Evolutionary conservation across 2,113 vertebrate species (phyloP).

Genomic region (Poicephalus gulielmi): DNA sequence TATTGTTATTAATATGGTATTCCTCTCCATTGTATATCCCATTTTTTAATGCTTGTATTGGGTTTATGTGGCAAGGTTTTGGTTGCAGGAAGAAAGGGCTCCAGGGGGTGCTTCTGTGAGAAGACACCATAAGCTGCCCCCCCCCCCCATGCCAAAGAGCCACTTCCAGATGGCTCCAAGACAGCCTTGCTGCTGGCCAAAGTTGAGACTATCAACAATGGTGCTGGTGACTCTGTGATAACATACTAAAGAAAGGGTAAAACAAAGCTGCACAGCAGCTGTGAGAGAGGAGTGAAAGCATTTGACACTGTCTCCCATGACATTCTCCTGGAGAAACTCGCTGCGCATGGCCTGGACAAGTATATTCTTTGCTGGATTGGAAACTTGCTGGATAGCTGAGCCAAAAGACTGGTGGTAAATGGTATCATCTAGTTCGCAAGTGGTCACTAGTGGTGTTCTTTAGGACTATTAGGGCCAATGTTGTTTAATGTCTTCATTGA

Average conservation of each 20-base stretch:
- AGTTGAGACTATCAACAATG: neutral
- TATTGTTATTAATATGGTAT: neutral
- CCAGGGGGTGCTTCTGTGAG: neutral
- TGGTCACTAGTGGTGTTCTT: neutral
- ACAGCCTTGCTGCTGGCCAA: neutral
- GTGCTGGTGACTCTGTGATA: neutral
- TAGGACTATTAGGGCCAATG: neutral
- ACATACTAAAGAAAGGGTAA: neutral
- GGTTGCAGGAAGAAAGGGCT: neutral
- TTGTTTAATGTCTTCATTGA: neutral
- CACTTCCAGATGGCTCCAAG: neutral
- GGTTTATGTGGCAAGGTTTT: neutral
- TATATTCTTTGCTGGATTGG: neutral
- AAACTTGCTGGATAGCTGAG: neutral
- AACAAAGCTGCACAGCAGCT: neutral
- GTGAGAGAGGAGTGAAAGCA: neutral
- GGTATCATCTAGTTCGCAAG: neutral
- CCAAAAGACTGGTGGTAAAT: neutral
- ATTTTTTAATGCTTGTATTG: neutral
- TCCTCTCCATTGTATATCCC: neutral
- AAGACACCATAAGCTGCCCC: neutral
- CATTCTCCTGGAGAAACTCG: neutral
- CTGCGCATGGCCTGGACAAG: neutral
- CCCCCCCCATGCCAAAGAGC: neutral
- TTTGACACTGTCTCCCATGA: neutral